Base-by-base conservation (phyloP, 1,140 invertebrate species). In the Pseudachorutes palmiensis region DNA sequence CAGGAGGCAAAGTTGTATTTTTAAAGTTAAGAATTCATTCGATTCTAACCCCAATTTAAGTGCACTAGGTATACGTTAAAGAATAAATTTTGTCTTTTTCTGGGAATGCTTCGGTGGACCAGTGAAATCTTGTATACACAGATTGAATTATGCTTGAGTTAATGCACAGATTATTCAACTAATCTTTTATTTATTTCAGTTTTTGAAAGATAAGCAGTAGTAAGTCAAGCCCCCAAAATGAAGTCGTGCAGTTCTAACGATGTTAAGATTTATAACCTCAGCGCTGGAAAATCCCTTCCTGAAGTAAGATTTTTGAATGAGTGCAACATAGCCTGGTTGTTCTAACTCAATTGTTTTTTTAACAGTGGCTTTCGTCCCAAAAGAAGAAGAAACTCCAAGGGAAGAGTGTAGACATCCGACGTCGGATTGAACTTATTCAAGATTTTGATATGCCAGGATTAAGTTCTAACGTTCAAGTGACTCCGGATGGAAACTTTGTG, bases 361-460 rank as follows among this genome's bases (percentile, higher is more conserved):
- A 85, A 66, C 76, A 96, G 92, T 98, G 95, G 95, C 81, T 98
- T 60, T 87, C 91, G 19, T 94, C 97, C 74, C 82, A 88, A 76
- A 94, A 95, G 79, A 87, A 88, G 77, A 82, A 92, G 74, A 84
- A 84, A 16, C 79, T 97, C 69, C 81, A 92, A 58, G 93, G 94
- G 74, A 94, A 94, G 78, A 89, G 97, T 88, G 85, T 90, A 59
- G 92, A 95, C 76, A 83, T 97, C 41, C 83, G 92, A 70, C 84
- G 88, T 72, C 81, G 92, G 75, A 97, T 99, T 71, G 91, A 99
- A 79, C 83, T 99, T 22, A 93, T 99, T 74, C 97, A 99, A 80
- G 97, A 99, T 77, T 99, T 99, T 85, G 92, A 97, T 72, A 99
- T 98, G 97, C 97, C 97, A 64, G 91, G 85, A 67, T 82, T 98